Evolutionary conservation across 1,140 invertebrate genomes (phyloP).

Genomic region (Gryon sp.): DNA sequence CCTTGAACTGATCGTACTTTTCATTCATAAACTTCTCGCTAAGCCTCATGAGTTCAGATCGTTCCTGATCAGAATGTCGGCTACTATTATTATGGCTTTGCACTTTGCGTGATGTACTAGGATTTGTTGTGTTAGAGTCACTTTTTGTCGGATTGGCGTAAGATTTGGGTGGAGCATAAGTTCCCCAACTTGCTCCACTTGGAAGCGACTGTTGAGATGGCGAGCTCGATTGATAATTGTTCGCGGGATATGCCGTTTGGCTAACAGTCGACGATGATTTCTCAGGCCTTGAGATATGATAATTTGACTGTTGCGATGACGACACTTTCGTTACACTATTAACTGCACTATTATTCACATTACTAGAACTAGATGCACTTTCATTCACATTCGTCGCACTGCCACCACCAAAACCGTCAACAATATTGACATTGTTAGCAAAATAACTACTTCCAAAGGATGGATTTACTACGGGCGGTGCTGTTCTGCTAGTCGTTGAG

Average conservation of each 20-base stretch:
- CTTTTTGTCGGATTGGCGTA: neutral
- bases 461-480: slow-evolving; percentile 38
- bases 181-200: slow-evolving; percentile 22
- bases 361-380: slow-evolving; percentile 62
- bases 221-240: neutral
- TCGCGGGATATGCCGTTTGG: neutral
- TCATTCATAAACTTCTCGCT: slow-evolving; percentile 14
- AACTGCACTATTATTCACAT: slow-evolving; percentile 39
- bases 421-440: slow-evolving; percentile 44
- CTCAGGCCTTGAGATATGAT: slow-evolving; percentile 26
- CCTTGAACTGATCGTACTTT: slow-evolving; percentile 2
- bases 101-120: slow-evolving; percentile 23
- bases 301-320: slow-evolving; percentile 11
- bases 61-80: neutral
- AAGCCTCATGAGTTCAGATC: slow-evolving; percentile 7
- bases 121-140: neutral
- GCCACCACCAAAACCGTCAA: slow-evolving; percentile 46
- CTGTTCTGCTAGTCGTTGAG: slow-evolving; percentile 71
- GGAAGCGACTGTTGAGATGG: slow-evolving; percentile 5
- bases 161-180: slow-evolving; percentile 18
- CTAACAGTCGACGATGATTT: neutral
- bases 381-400: slow-evolving; percentile 63
- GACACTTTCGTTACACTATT: slow-evolving; percentile 6
- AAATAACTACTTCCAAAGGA: slow-evolving; percentile 27
- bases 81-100: slow-evolving; percentile 6